Percentiles rank a stretch among this genome's conserved stretches.
Conservation (phyloP, 2,113 vertebrate species). For the Ascaphus truei region DNA sequence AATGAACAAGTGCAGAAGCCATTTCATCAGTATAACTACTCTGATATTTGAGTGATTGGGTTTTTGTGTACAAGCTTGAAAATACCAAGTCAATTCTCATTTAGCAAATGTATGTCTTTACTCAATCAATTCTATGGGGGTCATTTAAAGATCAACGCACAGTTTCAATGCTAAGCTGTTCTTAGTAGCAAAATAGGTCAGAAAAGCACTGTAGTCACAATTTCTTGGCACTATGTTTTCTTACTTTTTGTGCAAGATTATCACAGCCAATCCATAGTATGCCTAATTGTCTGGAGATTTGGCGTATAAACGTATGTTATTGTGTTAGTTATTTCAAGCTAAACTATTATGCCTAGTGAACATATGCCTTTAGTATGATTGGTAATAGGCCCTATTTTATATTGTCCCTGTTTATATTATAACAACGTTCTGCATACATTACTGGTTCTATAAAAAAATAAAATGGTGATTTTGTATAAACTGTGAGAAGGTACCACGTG, state of each 20-base stretch:
- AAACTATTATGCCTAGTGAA: too few relatives aligned
- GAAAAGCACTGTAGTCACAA: neutral
- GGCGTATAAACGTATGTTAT: neutral
- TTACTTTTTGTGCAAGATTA: neutral
- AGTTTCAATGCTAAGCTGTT: slow-evolving; percentile 8
- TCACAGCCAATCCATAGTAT: neutral
- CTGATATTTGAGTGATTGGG: slow-evolving; percentile 10
- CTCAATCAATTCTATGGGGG: slow-evolving; percentile 26
- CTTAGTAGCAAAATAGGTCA: slow-evolving; percentile 9
- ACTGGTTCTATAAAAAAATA: too few relatives aligned
- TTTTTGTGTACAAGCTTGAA: slow-evolving; percentile 13
- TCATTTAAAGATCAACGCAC: slow-evolving; percentile 30
- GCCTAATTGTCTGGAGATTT: neutral
- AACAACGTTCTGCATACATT: too few relatives aligned
- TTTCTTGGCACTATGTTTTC: neutral
- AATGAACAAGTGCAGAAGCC: neutral
- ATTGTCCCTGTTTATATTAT: too few relatives aligned
- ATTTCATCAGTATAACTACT: slow-evolving; percentile 23
- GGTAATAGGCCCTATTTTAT: too few relatives aligned
- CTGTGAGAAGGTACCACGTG: too few relatives aligned
- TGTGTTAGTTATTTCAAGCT: too few relatives aligned
- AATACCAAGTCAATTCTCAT: slow-evolving; percentile 36
- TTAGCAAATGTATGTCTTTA: slow-evolving; percentile 35
- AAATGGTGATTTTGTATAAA: too few relatives aligned
- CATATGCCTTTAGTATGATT: too few relatives aligned